Conservation (phyloP, 2,888 invertebrate species). For the Campopleginae sp. region DNA sequence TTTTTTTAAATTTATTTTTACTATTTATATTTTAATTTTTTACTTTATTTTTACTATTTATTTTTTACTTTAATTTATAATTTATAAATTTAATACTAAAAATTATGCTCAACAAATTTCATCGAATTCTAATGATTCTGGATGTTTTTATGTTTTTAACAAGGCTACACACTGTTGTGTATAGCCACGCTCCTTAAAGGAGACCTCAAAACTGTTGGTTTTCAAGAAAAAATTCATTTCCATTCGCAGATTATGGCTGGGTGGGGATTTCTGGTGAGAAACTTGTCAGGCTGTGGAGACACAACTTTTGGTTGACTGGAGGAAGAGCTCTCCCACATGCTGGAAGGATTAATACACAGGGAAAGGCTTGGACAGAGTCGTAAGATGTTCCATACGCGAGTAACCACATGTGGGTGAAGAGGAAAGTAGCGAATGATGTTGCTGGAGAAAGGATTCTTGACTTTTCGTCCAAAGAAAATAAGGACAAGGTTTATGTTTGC, state of each 20-base stretch:
- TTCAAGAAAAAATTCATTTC: conserved; percentile 39
- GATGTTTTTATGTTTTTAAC: no score
- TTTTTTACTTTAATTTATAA: no score
- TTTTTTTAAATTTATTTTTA: no score
- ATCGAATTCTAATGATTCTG: no score
- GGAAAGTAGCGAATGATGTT: conserved; percentile 17
- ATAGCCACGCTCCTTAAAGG: no score
- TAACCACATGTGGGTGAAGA: neutral
- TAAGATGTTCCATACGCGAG: conserved; percentile 5
- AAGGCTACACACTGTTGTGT: no score
- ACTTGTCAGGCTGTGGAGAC: conserved; percentile 3
- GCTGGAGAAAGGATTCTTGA: conserved; percentile 39
- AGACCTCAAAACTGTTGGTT: conserved; percentile 68
- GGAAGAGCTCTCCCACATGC: conserved; percentile 6
- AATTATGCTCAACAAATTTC: no score
- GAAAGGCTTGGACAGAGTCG: conserved; percentile 21
- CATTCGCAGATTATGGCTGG: neutral
- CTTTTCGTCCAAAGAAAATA: conserved; percentile 44
- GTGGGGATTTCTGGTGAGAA: neutral
- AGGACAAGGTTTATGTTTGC: conserved; percentile 13
- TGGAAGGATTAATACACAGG: conserved; percentile 30
- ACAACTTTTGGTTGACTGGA: conserved; percentile 13
- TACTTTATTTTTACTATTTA: no score
- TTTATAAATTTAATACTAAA: no score
- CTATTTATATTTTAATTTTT: no score